Base-by-base conservation (phyloP, 2,113 vertebrate species). In the Sciurus niger region DNA sequence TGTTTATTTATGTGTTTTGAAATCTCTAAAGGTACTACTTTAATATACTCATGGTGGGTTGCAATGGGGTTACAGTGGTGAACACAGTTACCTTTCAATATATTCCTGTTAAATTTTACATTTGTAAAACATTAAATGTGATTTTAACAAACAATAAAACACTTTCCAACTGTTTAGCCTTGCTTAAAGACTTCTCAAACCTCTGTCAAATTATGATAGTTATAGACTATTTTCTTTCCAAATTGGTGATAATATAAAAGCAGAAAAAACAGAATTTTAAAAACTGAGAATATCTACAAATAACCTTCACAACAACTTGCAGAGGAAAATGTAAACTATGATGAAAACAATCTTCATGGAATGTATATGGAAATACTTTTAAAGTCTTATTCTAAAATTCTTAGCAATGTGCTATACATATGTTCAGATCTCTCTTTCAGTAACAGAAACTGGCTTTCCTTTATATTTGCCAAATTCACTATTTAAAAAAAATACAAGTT, bases 301-400 rank as follows among this genome's bases (percentile, higher is more conserved):
- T 46, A 28, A 43, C 55, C 91, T 67, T 94, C 40, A 86, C 2
- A 82, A 63, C 11, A 95, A 32, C 16, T 78, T 80, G 9, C 9
- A 67, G 93, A 78, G 91, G 3, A 78, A 96, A 88, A 89, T 51
- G 16, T 77, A 95, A 55, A 96, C 94, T 65, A 1, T 12, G 14
- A 67, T 90, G 37, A 92, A 84, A 93, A 95, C 17, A 99, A 99
- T 90, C 99, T 40, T 40, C 40, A 40, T 40, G 40, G 40, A 40
- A 40, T 40, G 3, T 40, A 40, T 40, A 40, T 40, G 40, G 40
- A 40, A 40, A 40, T 40, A 40, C 4, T 40, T 40, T 40, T 40
- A 40, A 40, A 40, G 40, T 3, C 40, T 40, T 40, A 40, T 40
- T 40, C 40, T 40, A 40, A 40, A 40, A 40, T 40, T 40, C 40